Evolutionary conservation across 2,797 vertebrate species (phyloP).

Genomic region (Tokudaia tokunoshimensis): DNA sequence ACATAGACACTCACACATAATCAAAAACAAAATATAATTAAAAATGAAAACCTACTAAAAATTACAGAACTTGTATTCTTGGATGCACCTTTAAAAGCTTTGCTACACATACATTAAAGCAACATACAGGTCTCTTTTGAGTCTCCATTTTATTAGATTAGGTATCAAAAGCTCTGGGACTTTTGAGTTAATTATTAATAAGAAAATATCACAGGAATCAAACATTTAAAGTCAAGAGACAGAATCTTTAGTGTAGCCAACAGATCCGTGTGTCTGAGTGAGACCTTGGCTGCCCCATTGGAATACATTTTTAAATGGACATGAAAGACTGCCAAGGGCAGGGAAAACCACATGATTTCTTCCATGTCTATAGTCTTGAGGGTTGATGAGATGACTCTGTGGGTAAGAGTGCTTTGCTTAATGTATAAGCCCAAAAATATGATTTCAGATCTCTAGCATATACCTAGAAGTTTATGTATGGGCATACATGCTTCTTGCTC

Average conservation of each 20-base stretch:
- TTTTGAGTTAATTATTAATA: constrained; percentile 55
- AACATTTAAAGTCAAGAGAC: constrained; percentile 50
- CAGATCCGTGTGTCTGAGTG: not conserved
- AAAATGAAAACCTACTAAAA: not conserved
- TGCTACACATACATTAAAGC: not conserved
- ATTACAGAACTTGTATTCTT: not conserved
- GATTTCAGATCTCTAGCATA: not conserved
- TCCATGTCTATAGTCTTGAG: not conserved
- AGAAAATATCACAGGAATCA: constrained; percentile 39
- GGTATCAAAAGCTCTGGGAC: not conserved
- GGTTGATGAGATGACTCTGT: not conserved
- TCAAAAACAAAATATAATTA: not conserved
- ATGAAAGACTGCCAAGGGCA: not conserved
- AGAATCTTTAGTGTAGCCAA: not conserved
- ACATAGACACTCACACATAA: not conserved
- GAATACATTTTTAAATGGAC: constrained; percentile 26
- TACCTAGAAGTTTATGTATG: not conserved
- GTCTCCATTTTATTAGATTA: not conserved
- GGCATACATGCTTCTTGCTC: not conserved
- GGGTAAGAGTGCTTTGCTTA: not conserved
- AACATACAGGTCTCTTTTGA: not conserved
- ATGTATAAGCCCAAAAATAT: not conserved
- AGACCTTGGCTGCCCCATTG: not conserved
- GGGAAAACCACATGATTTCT: not conserved
- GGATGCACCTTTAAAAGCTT: not conserved